These are phyloP conservation scores for Falco rusticolus DNA, from an alignment of 2,797 vertebrate genomes.

Conservation along the genomic window DNA sequence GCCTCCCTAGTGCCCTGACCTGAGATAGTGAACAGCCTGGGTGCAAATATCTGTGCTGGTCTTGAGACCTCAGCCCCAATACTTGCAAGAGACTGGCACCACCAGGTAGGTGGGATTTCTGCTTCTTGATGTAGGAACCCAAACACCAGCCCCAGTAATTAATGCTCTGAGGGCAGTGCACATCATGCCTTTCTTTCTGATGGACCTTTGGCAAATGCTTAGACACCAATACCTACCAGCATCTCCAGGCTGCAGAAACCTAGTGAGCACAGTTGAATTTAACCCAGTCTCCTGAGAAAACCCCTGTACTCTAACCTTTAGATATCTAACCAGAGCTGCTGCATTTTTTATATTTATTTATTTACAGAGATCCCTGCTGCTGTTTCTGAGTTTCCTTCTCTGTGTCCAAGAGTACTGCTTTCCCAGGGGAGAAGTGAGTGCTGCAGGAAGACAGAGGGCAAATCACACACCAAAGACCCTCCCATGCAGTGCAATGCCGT, in stretches of 20 bases:
- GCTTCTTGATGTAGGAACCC: background rate
- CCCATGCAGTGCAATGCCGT: background rate
- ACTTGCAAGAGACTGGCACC: background rate
- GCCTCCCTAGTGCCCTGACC: background rate
- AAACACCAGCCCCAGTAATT: background rate
- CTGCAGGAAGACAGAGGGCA: background rate
- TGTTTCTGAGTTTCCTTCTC: background rate
- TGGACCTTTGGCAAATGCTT: background rate
- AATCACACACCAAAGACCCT: slow-evolving; percentile 2
- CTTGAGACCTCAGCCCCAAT: background rate
- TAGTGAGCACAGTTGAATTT: background rate
- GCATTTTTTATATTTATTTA: background rate
- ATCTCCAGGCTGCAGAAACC: background rate
- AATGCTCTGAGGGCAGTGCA: background rate
- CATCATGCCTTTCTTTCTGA: background rate
- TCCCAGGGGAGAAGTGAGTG: background rate
- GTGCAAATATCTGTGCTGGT: background rate
- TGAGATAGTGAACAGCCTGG: accelerated
- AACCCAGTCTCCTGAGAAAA: background rate
- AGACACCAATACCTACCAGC: background rate
- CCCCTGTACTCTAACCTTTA: background rate
- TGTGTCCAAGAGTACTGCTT: background rate
- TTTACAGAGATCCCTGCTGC: background rate
- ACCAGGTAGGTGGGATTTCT: background rate
- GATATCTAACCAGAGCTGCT: background rate